Percentiles rank a stretch among this genome's conserved stretches.
These are phyloP conservation scores for Sylvilagus bachmani DNA, from an alignment of 2,113 vertebrate species.

Conservation along the genomic window DNA sequence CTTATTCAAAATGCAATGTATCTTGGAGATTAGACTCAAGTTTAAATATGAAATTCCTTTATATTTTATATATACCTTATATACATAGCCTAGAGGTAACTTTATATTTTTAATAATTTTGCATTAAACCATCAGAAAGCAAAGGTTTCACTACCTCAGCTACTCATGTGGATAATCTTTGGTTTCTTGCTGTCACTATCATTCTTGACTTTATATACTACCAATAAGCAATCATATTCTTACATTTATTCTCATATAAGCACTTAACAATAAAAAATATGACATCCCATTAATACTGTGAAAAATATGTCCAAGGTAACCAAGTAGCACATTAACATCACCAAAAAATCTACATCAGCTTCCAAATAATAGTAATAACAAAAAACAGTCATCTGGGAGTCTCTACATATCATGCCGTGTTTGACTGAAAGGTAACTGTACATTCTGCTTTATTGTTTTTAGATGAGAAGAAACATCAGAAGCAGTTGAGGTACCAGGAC, in stretches of 20 bases:
- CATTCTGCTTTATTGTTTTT: background rate
- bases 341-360: background rate
- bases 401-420: background rate
- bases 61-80: background rate
- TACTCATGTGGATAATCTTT: background rate
- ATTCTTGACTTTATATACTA: background rate
- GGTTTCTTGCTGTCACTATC: background rate
- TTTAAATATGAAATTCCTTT: background rate
- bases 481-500: background rate
- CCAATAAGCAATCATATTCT: background rate
- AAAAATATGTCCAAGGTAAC: background rate
- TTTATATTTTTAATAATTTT: background rate
- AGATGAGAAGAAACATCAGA: background rate
- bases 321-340: background rate
- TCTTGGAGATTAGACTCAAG: background rate
- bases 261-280: background rate
- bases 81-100: background rate
- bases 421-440: background rate
- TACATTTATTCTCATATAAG: background rate
- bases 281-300: background rate
- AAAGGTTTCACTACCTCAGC: background rate
- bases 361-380: background rate
- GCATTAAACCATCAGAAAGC: background rate
- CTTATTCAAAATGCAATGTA: background rate
- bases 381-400: background rate